Conservation (phyloP, 2,888 invertebrate genomes). For the Hypercompe scribonia region DNA sequence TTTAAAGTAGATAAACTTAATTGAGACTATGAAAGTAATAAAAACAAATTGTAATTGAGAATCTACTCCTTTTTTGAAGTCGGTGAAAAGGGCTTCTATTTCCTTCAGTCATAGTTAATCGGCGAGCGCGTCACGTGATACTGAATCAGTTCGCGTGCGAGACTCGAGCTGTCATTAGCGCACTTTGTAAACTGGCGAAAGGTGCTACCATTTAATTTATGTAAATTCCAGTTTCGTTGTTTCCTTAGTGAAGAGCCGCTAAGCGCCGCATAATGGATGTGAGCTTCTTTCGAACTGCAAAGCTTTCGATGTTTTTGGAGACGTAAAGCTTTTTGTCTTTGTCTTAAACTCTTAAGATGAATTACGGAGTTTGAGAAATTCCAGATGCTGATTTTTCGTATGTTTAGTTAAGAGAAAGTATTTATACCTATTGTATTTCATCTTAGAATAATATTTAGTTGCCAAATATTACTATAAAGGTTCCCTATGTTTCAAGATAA, state of each 20-base stretch:
- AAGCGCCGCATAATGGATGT: conserved; percentile 60
- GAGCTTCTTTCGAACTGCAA: conserved; percentile 55
- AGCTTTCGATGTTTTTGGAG: conserved; percentile 39
- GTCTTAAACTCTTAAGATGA: conserved; percentile 29
- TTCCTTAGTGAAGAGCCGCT: conserved; percentile 73
- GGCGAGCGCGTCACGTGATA: conserved; percentile 63
- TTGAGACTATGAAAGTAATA: conserved; percentile 13
- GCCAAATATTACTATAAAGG: neutral
- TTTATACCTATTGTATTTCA: neutral
- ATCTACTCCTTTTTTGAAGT: too few relatives aligned
- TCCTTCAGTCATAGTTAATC: conserved; percentile 39
- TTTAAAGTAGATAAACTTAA: neutral
- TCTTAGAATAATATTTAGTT: neutral
- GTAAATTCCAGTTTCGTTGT: conserved; percentile 80
- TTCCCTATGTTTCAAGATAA: neutral
- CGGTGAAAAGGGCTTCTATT: conserved; percentile 32
- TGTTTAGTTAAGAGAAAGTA: neutral
- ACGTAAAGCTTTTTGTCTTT: conserved; percentile 31
- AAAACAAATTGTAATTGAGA: too few relatives aligned
- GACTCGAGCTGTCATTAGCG: conserved; percentile 74
- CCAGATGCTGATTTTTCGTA: conserved; percentile 13
- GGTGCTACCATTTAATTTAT: conserved; percentile 79
- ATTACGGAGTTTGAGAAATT: conserved; percentile 18
- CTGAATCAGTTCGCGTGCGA: conserved; percentile 70
- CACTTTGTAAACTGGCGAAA: conserved; percentile 73